Base-by-base conservation (phyloP, 2,113 vertebrate species). In the Perca schrenkii region DNA sequence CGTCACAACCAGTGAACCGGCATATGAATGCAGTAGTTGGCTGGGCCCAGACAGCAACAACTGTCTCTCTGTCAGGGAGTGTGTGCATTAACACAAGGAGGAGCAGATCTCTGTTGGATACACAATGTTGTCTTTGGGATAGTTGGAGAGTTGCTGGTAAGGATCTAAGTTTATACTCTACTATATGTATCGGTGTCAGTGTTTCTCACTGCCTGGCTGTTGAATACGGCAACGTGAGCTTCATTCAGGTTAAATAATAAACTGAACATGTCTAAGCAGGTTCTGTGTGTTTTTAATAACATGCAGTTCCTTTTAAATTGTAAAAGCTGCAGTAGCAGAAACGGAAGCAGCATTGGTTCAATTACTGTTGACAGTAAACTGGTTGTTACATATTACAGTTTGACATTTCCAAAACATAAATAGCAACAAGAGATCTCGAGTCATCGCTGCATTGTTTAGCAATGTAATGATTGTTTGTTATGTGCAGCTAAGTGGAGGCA, bases 81-180 rank as follows among this genome's bases (percentile, higher is more conserved):
- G 84, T 74, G 75, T 72, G 69, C 68, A 34, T 63, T 54, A 65
- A 79, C 86, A 82, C 81, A 70, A 87, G 92, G 81, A 86, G 46
- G 17, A 84, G 46, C 72, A 53, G 54, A 74, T 68, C 76, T 88
- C 56, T 72, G 31, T 70, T 64, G 91, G 88, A 86, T 79, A 52
- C 76, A 82, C 36, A 6, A 92, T 94, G 89, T 78, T 88, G 58
- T 87, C 73, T 80, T 80, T 78, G 79, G 84, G 68, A 86, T 92
- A 90, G 80, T 47, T 58, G 70, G 63, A 83, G 68, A 83, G 21
- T 84, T 53, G 11, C 63, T 52, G 92, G 92, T 93, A 90, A 93
- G 92, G 69, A 63, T 65, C 46, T 49, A 10, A 71, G 4, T 71
- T 82, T 31, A 62, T 58, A 60, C n/a, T 82, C 8, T 21, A 1